Percentiles rank a stretch among this genome's conserved stretches.
These are phyloP conservation scores for Apotomis capreana DNA, from an alignment of 2,888 invertebrate species.

Conservation along the genomic window DNA sequence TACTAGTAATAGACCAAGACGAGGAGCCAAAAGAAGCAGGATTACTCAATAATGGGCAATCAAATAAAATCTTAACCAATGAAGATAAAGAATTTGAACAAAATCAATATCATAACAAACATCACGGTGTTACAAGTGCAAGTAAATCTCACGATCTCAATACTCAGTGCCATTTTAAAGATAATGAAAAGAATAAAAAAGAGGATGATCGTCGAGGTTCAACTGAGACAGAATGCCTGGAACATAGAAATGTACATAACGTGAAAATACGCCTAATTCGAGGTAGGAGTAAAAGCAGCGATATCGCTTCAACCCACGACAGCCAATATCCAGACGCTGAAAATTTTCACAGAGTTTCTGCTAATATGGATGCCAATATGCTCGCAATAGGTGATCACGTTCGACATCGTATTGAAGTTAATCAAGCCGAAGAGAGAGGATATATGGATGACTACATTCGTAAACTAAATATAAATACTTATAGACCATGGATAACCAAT, in stretches of 20 bases:
- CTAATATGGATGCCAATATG: neutral
- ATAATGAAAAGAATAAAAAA: too few relatives aligned
- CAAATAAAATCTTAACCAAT: too few relatives aligned
- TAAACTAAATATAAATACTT: neutral
- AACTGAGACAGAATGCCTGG: neutral
- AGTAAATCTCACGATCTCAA: neutral
- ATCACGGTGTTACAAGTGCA: neutral
- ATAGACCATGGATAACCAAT: neutral
- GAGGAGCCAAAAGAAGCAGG: neutral
- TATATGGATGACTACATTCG: neutral
- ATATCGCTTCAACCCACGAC: neutral
- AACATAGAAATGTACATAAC: neutral
- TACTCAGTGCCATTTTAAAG: neutral
- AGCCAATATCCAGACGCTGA: too few relatives aligned
- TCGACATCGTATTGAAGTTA: too few relatives aligned
- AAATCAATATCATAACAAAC: neutral
- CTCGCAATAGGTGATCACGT: neutral
- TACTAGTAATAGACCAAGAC: conserved; percentile 6
- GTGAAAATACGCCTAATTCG: neutral
- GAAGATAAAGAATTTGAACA: neutral
- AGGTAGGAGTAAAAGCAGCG: neutral
- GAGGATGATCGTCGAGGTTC: neutral
- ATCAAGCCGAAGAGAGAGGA: neutral
- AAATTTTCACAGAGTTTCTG: neutral
- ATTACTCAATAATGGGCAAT: neutral